phyloP scores from a whole-genome alignment of 64 coral and sea anemone species.

The Porites australiensis region DNA sequence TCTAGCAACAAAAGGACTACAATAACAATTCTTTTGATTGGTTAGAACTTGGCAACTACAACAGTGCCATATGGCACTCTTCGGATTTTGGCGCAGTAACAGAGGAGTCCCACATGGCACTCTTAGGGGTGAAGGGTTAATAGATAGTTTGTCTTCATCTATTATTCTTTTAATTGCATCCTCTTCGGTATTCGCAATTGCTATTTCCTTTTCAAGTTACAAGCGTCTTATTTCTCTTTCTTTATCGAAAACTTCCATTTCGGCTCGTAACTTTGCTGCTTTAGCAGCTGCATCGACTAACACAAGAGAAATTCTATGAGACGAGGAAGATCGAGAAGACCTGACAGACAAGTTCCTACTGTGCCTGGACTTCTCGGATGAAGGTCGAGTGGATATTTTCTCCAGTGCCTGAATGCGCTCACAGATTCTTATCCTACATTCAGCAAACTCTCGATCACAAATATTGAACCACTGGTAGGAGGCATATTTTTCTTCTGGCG shows the following conservation, averaged over 20 bases:
- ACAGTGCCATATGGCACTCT: not conserved
- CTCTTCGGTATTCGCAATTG: too few relatives aligned
- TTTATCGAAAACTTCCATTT: too few relatives aligned
- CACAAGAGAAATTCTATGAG: too few relatives aligned
- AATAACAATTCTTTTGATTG: not conserved
- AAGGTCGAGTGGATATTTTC: not conserved
- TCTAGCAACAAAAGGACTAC: not conserved
- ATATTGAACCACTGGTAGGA: not conserved
- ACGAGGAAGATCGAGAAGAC: too few relatives aligned
- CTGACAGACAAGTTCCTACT: too few relatives aligned
- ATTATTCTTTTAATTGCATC: too few relatives aligned
- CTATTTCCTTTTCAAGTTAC: too few relatives aligned
- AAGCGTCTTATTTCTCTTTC: too few relatives aligned
- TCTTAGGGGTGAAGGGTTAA: not conserved
- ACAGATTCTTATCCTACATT: constrained; percentile 15
- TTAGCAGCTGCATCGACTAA: too few relatives aligned
- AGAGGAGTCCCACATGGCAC: not conserved
- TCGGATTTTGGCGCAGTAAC: not conserved
- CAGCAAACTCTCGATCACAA: not conserved
- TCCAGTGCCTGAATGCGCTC: constrained; percentile 34
- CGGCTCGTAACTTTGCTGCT: too few relatives aligned
- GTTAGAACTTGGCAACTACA: not conserved
- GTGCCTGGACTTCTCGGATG: not conserved
- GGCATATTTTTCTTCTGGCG: not conserved
- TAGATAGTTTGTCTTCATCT: too few relatives aligned